These are phyloP conservation scores for Carposina sasakii DNA, from an alignment of 1,140 invertebrate genomes.

Conservation along the genomic window DNA sequence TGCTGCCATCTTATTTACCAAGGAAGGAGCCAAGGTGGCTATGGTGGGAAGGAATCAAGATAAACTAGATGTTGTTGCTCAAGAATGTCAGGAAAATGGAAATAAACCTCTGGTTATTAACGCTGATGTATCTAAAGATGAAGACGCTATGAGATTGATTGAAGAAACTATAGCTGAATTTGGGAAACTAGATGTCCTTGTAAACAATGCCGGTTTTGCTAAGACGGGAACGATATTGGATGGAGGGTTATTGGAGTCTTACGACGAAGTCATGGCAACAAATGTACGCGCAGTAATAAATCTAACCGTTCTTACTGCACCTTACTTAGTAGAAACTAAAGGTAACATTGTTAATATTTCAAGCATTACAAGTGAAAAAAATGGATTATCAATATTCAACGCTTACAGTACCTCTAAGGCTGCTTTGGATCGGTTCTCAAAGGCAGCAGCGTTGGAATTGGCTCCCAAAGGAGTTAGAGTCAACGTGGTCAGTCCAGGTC, in stretches of 20 bases:
- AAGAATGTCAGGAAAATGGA: conserved; percentile 67
- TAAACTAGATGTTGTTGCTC: conserved; percentile 64
- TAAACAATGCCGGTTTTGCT: conserved; percentile 84
- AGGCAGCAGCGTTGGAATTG: conserved; percentile 77
- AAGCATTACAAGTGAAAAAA: conserved; percentile 77
- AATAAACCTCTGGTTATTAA: conserved; percentile 64
- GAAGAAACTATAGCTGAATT: conserved; percentile 72
- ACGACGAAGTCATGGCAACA: conserved; percentile 77
- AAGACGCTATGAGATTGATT: conserved; percentile 74
- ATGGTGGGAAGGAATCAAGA: conserved; percentile 81
- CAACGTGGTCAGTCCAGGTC: conserved; percentile 81
- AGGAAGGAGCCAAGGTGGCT: conserved; percentile 77
- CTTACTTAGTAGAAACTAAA: conserved; percentile 78
- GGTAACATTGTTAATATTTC: conserved; percentile 85
- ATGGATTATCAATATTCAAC: not conserved
- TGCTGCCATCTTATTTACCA: conserved; percentile 80
- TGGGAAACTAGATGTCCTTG: conserved; percentile 75
- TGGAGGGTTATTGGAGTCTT: conserved; percentile 78
- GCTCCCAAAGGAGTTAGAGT: conserved; percentile 79
- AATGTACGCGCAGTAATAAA: conserved; percentile 81
- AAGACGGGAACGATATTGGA: conserved; percentile 76
- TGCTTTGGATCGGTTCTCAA: conserved; percentile 83
- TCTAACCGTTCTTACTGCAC: conserved; percentile 80
- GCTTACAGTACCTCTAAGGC: conserved; percentile 65
- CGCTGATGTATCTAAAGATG: conserved; percentile 77